Conservation (phyloP, 2,797 vertebrate genomes). For the Botia kubotai region DNA sequence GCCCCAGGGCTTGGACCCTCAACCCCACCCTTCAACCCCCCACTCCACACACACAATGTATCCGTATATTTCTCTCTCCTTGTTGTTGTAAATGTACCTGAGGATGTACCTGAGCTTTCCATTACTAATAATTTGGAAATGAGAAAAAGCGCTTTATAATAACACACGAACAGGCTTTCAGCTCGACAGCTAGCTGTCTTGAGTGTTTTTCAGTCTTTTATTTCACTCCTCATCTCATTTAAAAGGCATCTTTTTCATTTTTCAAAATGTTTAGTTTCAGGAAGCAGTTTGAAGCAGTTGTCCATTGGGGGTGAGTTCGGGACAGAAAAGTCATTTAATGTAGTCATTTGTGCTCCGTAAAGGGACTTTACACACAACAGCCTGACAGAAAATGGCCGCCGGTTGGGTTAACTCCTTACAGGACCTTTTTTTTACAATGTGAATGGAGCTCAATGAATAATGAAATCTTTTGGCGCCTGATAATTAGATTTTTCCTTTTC, state of each 20-base stretch:
- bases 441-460: conserved; percentile 77
- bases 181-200: background rate
- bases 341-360: conserved; percentile 62
- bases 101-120: background rate
- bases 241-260: conserved; percentile 10
- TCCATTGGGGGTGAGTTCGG: background rate
- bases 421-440: conserved; percentile 74
- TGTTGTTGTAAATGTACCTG: background rate
- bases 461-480: conserved; percentile 78
- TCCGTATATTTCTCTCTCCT: background rate
- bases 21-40: background rate
- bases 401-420: conserved; percentile 70
- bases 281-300: conserved; percentile 24
- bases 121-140: background rate
- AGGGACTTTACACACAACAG: conserved; percentile 62
- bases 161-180: conserved; percentile 21
- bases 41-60: background rate
- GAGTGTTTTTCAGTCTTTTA: conserved; percentile 1
- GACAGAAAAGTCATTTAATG: conserved; percentile 58
- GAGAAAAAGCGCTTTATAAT: background rate
- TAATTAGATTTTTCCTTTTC: conserved; percentile 75
- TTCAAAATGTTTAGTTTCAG: background rate
- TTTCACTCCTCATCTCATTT: conserved; percentile 21
- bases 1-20: conserved; percentile 11
- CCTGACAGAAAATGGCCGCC: conserved; percentile 75